These are phyloP conservation scores for Caiman crocodilus DNA, from an alignment of 2,797 vertebrate genomes.

Conservation along the genomic window DNA sequence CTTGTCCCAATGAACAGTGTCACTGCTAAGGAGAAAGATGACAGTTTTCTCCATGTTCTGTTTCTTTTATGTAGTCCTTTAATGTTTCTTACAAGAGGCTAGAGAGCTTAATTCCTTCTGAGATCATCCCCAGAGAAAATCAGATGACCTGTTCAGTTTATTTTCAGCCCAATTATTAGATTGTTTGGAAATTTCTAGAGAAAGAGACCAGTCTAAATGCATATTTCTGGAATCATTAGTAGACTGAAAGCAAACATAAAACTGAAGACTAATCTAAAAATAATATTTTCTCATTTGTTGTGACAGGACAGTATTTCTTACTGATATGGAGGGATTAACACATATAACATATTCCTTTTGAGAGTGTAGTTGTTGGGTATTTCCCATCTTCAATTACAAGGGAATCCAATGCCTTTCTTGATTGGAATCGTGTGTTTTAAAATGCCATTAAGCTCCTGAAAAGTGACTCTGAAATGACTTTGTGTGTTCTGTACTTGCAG, in stretches of 20 bases:
- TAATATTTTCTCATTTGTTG: not conserved
- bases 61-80: not conserved
- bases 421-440: not conserved
- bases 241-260: not conserved
- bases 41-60: not conserved
- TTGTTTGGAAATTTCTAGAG: not conserved
- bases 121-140: conserved; percentile 7
- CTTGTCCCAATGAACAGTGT: not conserved
- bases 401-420: not conserved
- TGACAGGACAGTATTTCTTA: not conserved
- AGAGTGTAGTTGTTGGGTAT: not conserved
- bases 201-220: not conserved
- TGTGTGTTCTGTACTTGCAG: not conserved
- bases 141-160: not conserved
- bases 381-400: not conserved
- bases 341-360: not conserved
- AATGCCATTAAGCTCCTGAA: not conserved
- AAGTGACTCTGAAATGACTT: not conserved
- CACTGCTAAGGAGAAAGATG: not conserved
- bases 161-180: not conserved
- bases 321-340: not conserved
- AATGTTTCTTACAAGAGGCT: not conserved
- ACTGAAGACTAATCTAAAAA: not conserved
- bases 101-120: not conserved
- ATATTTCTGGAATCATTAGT: not conserved